These are phyloP conservation scores for Gastracanthus pulcherrimus DNA, from an alignment of 2,888 invertebrate species.

Conservation along the genomic window DNA sequence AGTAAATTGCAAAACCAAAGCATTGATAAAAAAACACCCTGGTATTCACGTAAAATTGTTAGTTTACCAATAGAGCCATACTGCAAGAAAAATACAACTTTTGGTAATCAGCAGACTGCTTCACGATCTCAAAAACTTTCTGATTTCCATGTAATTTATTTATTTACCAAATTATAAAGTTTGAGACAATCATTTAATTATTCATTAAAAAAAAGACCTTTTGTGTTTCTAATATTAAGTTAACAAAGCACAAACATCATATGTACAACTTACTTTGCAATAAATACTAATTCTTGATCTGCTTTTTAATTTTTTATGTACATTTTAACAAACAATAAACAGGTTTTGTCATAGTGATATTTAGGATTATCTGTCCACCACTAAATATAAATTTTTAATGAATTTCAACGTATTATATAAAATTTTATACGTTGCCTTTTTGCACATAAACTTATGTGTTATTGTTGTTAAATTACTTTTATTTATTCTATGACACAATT, in stretches of 20 bases:
- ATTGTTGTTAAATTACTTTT: too few relatives aligned
- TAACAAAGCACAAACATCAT: background rate
- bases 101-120: too few relatives aligned
- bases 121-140: background rate
- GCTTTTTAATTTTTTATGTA: background rate
- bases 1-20: conserved; percentile 7
- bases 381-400: too few relatives aligned
- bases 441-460: too few relatives aligned
- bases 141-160: background rate
- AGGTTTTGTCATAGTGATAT: too few relatives aligned
- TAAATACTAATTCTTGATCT: background rate
- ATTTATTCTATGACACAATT: too few relatives aligned
- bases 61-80: background rate
- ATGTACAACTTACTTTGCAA: background rate
- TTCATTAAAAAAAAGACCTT: background rate
- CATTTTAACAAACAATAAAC: background rate
- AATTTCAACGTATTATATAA: too few relatives aligned
- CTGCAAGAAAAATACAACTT: too few relatives aligned
- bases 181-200: too few relatives aligned
- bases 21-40: conserved; percentile 1
- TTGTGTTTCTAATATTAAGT: background rate
- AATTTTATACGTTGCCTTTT: too few relatives aligned
- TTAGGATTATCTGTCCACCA: too few relatives aligned
- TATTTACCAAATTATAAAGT: background rate
- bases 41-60: background rate